These are phyloP conservation scores for Tinea trinotella DNA, from an alignment of 2,888 invertebrate species.

Conservation along the genomic window DNA sequence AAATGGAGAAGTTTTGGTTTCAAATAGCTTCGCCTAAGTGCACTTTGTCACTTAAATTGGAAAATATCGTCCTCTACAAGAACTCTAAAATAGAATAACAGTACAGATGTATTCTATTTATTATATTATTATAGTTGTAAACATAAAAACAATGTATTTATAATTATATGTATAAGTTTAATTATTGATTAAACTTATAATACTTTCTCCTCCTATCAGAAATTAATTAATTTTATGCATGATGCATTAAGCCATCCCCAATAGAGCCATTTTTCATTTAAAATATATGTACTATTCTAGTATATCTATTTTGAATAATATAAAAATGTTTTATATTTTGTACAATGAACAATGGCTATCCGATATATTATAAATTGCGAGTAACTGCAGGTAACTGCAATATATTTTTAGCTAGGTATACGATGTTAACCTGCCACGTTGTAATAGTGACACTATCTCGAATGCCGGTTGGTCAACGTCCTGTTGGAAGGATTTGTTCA, in stretches of 20 bases:
- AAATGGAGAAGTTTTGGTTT: slow-evolving; percentile 69
- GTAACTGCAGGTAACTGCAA: slow-evolving; percentile 5
- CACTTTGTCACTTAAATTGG: slow-evolving; percentile 71
- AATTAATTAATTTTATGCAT: no score
- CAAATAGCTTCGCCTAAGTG: slow-evolving; percentile 64
- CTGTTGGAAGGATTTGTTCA: slow-evolving; percentile 10
- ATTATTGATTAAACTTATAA: no score
- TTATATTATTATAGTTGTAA: no score
- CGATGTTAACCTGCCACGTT: slow-evolving; percentile 13
- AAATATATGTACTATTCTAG: no score
- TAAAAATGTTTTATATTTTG: no score
- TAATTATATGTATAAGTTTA: no score
- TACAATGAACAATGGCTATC: not conserved
- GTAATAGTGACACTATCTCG: slow-evolving; percentile 12
- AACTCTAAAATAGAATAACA: slow-evolving; percentile 1
- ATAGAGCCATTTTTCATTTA: no score
- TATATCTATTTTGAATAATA: no score
- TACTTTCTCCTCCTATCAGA: no score
- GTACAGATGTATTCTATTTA: not conserved
- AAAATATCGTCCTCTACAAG: slow-evolving; percentile 59
- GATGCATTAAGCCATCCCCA: no score
- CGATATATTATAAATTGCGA: not conserved
- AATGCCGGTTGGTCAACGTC: slow-evolving; percentile 9
- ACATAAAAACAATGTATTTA: no score
- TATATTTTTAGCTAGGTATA: slow-evolving; percentile 14